Evolutionary conservation across 2,888 invertebrate species (phyloP).

Genomic region (Lampropteryx suffumata): DNA sequence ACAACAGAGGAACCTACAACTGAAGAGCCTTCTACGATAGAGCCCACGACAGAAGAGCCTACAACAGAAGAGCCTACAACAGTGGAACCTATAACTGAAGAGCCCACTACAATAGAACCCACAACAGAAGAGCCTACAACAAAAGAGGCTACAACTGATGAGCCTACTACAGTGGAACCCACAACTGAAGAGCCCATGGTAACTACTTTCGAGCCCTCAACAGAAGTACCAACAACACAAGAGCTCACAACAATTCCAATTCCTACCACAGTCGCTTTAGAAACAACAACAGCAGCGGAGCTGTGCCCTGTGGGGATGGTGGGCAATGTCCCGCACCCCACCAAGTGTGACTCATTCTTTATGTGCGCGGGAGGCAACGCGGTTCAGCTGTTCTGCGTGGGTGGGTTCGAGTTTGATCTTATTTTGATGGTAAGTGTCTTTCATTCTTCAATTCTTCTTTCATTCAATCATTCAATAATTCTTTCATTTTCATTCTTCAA

Average conservation of each 20-base stretch:
- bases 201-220: slow-evolving; percentile 4
- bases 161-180: neutral
- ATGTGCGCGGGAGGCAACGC: slow-evolving; percentile 48
- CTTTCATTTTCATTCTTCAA: too few species aligned
- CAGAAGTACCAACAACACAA: neutral
- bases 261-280: neutral
- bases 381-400: slow-evolving; percentile 39
- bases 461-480: too few species aligned
- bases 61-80: slow-evolving; percentile 7
- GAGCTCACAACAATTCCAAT: neutral
- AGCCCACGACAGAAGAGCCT: neutral
- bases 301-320: slow-evolving; percentile 43
- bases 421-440: slow-evolving; percentile 29
- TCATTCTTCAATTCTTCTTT: too few species aligned
- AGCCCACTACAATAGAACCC: slow-evolving; percentile 8
- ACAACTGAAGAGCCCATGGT: slow-evolving; percentile 1
- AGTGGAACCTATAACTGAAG: neutral
- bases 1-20: slow-evolving; percentile 3
- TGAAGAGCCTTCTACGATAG: neutral
- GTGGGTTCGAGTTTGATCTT: slow-evolving; percentile 47
- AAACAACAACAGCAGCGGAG: slow-evolving; percentile 17
- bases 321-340: slow-evolving; percentile 50
- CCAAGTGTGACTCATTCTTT: slow-evolving; percentile 46
- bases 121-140: slow-evolving; percentile 7
- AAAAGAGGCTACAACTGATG: slow-evolving; percentile 2